Conservation (phyloP, 2,113 vertebrate species). For the Emydura subglobosa region DNA sequence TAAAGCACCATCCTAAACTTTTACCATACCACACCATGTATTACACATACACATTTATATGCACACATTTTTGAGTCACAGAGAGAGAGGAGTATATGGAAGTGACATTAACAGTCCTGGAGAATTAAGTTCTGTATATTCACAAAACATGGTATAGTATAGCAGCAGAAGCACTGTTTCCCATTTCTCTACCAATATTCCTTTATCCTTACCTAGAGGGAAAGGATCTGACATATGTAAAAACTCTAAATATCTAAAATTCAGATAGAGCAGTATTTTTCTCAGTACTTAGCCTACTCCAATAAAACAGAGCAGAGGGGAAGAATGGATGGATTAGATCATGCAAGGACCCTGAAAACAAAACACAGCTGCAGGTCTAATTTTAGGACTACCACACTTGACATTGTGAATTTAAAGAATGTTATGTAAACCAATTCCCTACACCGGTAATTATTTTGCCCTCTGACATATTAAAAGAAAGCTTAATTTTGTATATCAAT, state of each 20-base stretch:
- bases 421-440: neutral
- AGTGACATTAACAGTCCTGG: neutral
- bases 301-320: neutral
- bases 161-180: neutral
- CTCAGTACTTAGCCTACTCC: neutral
- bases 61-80: neutral
- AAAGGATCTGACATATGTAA: neutral
- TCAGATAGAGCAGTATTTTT: neutral
- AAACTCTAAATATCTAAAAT: neutral
- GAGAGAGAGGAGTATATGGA: neutral
- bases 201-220: neutral
- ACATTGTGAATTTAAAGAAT: neutral
- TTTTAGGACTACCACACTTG: neutral
- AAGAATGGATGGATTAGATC: neutral
- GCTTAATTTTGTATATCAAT: neutral
- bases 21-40: neutral
- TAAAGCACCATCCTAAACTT: neutral
- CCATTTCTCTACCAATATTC: neutral
- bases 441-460: neutral
- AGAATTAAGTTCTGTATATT: neutral
- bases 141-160: neutral
- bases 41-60: neutral
- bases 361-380: conserved; percentile 43
- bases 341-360: neutral
- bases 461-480: neutral